Conservation (phyloP, 2,113 vertebrate genomes). For the Callithrix jacchus region DNA sequence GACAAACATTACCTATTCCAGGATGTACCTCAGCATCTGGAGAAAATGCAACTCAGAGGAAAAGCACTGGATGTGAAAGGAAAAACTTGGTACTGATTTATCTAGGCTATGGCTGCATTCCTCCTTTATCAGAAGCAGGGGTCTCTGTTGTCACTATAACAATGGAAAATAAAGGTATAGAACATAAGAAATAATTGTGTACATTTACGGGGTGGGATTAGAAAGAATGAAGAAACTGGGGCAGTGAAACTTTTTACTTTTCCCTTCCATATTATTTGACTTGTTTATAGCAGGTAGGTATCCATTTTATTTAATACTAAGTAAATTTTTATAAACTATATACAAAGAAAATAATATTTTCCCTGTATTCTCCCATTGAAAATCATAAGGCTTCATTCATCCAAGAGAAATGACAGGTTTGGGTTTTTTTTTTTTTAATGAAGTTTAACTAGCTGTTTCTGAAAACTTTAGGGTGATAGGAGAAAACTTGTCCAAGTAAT, state of each 20-base stretch:
- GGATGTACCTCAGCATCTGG: not conserved
- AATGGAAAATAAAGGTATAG: not conserved
- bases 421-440: not conserved
- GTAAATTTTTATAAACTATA: not conserved
- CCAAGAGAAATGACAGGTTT: not conserved
- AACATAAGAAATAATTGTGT: not conserved
- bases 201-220: not conserved
- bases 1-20: not conserved
- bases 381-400: not conserved
- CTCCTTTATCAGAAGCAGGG: not conserved
- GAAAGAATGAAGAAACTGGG: not conserved
- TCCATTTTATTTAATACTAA: constrained; percentile 24
- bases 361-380: not conserved
- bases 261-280: not conserved
- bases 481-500: not conserved
- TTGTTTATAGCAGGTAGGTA: not conserved
- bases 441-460: constrained; percentile 18
- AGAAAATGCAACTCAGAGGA: constrained; percentile 18
- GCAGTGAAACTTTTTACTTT: not conserved
- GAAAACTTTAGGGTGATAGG: not conserved
- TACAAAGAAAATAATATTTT: not conserved
- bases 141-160: not conserved
- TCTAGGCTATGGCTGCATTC: not conserved
- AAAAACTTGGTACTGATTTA: not conserved
- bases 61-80: not conserved